Conservation (phyloP, 2,888 invertebrate genomes). For the Glaucopsyche alexis region DNA sequence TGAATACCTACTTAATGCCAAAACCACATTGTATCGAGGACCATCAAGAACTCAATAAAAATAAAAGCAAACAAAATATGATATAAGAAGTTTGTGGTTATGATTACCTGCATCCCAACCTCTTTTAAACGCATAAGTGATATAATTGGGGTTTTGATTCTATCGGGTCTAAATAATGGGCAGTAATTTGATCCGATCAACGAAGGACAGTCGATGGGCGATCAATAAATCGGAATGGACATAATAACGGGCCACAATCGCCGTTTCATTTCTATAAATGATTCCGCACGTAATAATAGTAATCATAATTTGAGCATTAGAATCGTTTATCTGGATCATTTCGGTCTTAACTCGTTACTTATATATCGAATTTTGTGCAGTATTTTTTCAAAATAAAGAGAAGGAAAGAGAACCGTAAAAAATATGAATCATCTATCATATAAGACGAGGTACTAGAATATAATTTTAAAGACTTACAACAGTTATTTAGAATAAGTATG, state of each 20-base stretch:
- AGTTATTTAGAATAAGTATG: too few relatives aligned
- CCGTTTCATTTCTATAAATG: slow-evolving; percentile 80
- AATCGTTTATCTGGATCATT: slow-evolving; percentile 32
- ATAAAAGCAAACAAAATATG: slow-evolving; percentile 33
- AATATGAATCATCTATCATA: too few relatives aligned
- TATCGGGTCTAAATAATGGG: slow-evolving; percentile 79
- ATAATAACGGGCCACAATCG: slow-evolving; percentile 72
- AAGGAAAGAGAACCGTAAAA: background rate
- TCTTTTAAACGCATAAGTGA: slow-evolving; percentile 80
- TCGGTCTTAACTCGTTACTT: background rate
- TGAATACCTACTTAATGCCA: background rate
- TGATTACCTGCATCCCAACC: slow-evolving; percentile 69
- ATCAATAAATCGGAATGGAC: slow-evolving; percentile 79
- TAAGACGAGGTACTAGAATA: too few relatives aligned
- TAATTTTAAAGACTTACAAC: too few relatives aligned
- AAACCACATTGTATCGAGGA: background rate
- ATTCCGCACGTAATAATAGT: slow-evolving; percentile 76
- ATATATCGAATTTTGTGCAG: background rate
- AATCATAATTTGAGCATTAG: slow-evolving; percentile 65
- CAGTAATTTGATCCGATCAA: slow-evolving; percentile 75
- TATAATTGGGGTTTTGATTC: slow-evolving; percentile 77
- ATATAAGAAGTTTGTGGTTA: slow-evolving; percentile 55
- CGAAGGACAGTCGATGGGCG: slow-evolving; percentile 78
- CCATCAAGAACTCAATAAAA: slow-evolving; percentile 27
- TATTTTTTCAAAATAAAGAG: background rate